phyloP scores from a whole-genome alignment of 2,113 vertebrate species.

The Thryonomys swinderianus region DNA sequence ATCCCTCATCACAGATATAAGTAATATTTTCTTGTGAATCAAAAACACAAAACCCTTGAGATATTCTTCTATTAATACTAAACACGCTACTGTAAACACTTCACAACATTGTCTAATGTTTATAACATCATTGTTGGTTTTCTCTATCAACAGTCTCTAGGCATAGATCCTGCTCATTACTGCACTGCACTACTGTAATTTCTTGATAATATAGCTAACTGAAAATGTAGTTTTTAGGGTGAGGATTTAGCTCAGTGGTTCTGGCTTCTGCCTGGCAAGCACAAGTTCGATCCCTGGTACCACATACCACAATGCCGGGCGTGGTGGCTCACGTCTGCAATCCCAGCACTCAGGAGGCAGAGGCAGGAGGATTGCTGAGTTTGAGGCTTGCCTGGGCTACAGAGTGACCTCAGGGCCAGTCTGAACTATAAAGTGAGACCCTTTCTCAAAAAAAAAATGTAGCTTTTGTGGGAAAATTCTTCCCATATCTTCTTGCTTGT shows the following conservation, averaged over 20 bases:
- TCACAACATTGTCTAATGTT: not conserved
- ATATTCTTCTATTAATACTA: not conserved
- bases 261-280: too few relatives aligned
- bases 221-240: not conserved
- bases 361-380: too few relatives aligned
- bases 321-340: too few relatives aligned
- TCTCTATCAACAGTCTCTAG: constrained; percentile 24
- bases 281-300: too few relatives aligned
- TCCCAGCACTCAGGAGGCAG: too few relatives aligned
- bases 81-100: constrained; percentile 25
- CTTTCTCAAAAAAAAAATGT: too few relatives aligned
- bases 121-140: constrained; percentile 23
- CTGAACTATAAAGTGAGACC: too few relatives aligned
- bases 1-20: constrained; percentile 1
- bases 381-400: too few relatives aligned
- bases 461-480: not conserved
- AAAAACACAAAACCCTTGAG: not conserved
- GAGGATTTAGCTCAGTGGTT: too few relatives aligned
- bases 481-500: not conserved
- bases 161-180: not conserved
- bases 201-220: not conserved
- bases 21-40: not conserved
- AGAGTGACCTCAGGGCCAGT: too few relatives aligned
- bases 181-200: not conserved
- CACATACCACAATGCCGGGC: too few relatives aligned